Percentiles rank a stretch among this genome's conserved stretches.
Conservation (phyloP, 2,113 vertebrate species). For the Paracanthobrama guichenoti region DNA sequence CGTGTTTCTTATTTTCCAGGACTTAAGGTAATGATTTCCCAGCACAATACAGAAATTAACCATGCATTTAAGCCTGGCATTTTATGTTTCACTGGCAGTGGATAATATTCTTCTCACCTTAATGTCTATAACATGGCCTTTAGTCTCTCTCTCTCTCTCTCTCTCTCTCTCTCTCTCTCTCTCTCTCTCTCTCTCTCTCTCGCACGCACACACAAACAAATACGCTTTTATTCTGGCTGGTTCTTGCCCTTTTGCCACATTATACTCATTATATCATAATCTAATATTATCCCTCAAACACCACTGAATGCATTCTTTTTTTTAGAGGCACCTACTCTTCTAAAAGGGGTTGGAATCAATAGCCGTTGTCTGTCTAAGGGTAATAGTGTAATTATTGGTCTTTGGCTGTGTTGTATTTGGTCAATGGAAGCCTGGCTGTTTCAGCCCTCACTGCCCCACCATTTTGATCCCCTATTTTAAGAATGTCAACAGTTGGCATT, state of each 20-base stretch:
- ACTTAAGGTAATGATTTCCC: slow-evolving; percentile 49
- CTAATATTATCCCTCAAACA: neutral
- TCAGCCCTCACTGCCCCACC: slow-evolving; percentile 29
- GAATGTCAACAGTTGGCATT: slow-evolving; percentile 38
- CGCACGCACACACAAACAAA: neutral
- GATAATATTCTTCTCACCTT: neutral
- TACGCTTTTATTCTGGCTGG: neutral
- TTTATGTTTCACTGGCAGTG: neutral
- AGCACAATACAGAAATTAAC: slow-evolving; percentile 36
- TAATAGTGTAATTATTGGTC: slow-evolving; percentile 26
- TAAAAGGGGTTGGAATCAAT: slow-evolving; percentile 27
- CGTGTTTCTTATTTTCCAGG: slow-evolving; percentile 1
- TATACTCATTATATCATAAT: slow-evolving; percentile 16
- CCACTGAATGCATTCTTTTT: slow-evolving; percentile 8
- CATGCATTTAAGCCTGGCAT: slow-evolving; percentile 34
- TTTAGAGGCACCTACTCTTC: neutral
- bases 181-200: no score
- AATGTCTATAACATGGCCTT: neutral
- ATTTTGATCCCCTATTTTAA: slow-evolving; percentile 31
- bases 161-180: no score
- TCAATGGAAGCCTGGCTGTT: slow-evolving; percentile 42
- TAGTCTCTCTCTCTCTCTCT: neutral
- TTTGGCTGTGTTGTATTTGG: slow-evolving; percentile 36
- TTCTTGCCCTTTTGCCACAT: neutral
- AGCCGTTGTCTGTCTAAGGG: neutral